Conservation (phyloP, 2,113 vertebrate species). For the Misgurnus mizolepis region DNA sequence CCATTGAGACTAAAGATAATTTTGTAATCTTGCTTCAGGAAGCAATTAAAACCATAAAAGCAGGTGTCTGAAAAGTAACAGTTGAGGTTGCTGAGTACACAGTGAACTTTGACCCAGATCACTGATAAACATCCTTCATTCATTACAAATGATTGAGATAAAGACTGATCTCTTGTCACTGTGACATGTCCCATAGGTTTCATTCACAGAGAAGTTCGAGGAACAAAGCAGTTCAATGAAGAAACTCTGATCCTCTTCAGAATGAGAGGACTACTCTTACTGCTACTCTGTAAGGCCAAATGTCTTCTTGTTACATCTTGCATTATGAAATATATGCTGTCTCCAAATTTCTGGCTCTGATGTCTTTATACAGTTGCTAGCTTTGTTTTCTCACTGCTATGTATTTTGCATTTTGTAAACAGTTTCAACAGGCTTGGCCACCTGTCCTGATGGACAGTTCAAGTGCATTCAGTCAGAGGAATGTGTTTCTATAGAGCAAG, state of each 20-base stretch:
- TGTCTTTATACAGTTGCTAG: too few relatives aligned
- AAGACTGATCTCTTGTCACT: conserved; percentile 23
- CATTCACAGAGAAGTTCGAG: neutral
- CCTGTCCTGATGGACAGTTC: conserved; percentile 52
- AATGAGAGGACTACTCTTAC: conserved; percentile 60
- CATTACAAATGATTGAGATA: conserved; percentile 57
- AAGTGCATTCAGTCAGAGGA: conserved; percentile 55
- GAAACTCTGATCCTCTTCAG: conserved; percentile 32
- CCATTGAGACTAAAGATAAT: neutral
- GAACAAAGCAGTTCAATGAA: neutral
- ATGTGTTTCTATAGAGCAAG: conserved; percentile 30
- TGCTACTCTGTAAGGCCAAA: conserved; percentile 66
- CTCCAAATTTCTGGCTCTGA: too few relatives aligned
- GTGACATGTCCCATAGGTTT: neutral
- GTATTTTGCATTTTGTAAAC: conserved; percentile 18
- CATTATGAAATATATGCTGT: too few relatives aligned
- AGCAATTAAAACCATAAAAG: conserved; percentile 1
- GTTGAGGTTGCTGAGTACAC: conserved; percentile 43
- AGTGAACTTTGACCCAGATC: conserved; percentile 65
- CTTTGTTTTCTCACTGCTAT: neutral
- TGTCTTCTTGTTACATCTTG: neutral
- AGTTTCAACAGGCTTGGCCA: conserved; percentile 50
- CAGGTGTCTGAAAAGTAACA: conserved; percentile 2
- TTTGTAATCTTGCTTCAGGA: conserved; percentile 14
- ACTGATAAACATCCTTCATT: conserved; percentile 47